Conservation (phyloP, 2,113 vertebrate genomes). For the Hyperoodon ampullatus region DNA sequence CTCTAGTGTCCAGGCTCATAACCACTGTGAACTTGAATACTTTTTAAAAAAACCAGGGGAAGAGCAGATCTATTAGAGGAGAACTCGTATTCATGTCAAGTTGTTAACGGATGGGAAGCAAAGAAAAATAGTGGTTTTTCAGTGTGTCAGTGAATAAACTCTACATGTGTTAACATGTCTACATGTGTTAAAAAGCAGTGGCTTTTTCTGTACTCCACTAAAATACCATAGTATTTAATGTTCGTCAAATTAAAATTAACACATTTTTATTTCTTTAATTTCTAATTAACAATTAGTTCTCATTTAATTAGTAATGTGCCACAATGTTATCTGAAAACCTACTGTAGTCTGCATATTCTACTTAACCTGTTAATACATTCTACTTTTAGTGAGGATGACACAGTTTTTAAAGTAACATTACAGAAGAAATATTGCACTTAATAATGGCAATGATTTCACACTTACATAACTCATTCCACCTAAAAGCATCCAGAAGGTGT, state of each 20-base stretch:
- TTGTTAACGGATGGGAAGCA: background rate
- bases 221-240: background rate
- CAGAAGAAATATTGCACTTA: slow-evolving; percentile 62
- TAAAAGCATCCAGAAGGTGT: slow-evolving; percentile 37
- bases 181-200: slow-evolving; percentile 18
- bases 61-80: background rate
- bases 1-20: background rate
- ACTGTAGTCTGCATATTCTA: slow-evolving; percentile 46
- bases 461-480: background rate
- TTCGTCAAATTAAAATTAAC: slow-evolving; percentile 65
- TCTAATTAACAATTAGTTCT: slow-evolving; percentile 65
- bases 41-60: background rate
- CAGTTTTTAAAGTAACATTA: slow-evolving; percentile 61
- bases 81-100: background rate
- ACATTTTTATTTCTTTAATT: slow-evolving; percentile 72
- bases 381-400: slow-evolving; percentile 59
- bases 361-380: slow-evolving; percentile 61
- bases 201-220: slow-evolving; percentile 7
- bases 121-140: slow-evolving; percentile 15
- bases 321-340: slow-evolving; percentile 19
- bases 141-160: slow-evolving; percentile 3
- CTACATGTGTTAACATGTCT: background rate
- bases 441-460: slow-evolving; percentile 67
- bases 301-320: slow-evolving; percentile 64
- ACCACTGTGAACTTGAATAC: background rate